Evolutionary conservation across 2,113 vertebrate species (phyloP).

Genomic region (Hippocampus mohnikei): DNA sequence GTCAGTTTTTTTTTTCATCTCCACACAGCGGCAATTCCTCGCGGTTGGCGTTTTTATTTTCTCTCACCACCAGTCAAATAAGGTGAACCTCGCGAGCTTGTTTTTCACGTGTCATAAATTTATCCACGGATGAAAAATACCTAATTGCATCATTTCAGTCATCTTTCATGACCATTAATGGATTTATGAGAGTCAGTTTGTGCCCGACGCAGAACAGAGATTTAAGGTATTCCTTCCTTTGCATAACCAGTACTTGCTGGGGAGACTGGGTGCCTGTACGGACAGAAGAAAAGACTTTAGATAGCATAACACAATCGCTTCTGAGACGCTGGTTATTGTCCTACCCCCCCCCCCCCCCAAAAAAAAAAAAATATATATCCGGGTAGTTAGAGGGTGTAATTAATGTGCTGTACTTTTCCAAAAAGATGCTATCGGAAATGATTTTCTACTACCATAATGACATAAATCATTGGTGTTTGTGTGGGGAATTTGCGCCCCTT

Average conservation of each 20-base stretch:
- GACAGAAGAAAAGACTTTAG: constrained; percentile 39
- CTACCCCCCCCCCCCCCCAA: too few relatives aligned
- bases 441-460: too few relatives aligned
- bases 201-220: constrained; percentile 41
- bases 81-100: neutral
- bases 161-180: neutral
- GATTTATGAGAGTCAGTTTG: neutral
- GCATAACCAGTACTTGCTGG: constrained; percentile 10
- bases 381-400: too few relatives aligned
- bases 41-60: neutral
- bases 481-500: too few relatives aligned
- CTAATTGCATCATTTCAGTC: neutral
- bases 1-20: neutral
- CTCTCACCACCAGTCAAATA: neutral
- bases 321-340: too few relatives aligned
- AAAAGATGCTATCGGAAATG: too few relatives aligned
- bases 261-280: constrained; percentile 27
- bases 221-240: constrained; percentile 34
- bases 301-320: neutral
- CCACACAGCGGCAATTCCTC: neutral
- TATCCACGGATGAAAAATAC: neutral
- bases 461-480: too few relatives aligned
- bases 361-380: too few relatives aligned
- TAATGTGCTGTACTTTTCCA: too few relatives aligned
- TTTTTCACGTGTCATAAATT: neutral